phyloP scores from a whole-genome alignment of 2,113 vertebrate genomes.

The Cnemophilus loriae region DNA sequence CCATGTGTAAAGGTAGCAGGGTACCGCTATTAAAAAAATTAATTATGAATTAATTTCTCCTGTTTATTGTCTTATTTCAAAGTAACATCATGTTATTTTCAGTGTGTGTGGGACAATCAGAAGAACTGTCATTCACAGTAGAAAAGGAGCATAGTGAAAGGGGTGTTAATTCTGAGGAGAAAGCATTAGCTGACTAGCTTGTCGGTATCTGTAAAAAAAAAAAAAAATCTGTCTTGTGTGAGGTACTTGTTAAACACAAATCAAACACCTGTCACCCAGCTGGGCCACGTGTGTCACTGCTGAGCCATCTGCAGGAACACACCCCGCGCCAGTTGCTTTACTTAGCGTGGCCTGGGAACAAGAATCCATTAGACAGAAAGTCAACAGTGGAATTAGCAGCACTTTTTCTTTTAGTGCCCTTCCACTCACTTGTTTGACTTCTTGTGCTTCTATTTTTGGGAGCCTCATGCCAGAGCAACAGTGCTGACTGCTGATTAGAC shows the following conservation, averaged over 20 bases:
- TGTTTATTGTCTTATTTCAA: neutral
- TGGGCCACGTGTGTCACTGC: conserved; percentile 33
- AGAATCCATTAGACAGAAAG: conserved; percentile 71
- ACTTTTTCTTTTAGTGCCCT: conserved; percentile 67
- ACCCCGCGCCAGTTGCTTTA: conserved; percentile 61
- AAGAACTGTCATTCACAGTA: neutral
- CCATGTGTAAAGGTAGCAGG: neutral
- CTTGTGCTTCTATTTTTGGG: conserved; percentile 60
- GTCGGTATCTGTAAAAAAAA: neutral
- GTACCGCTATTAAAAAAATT: neutral
- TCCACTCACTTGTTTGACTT: conserved; percentile 64
- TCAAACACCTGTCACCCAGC: conserved; percentile 64
- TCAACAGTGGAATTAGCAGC: conserved; percentile 66
- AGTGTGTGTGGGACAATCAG: neutral
- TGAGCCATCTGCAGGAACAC: conserved; percentile 66
- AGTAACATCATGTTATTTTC: neutral
- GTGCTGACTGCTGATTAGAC: conserved; percentile 30
- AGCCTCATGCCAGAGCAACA: conserved; percentile 5
- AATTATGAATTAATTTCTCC: neutral
- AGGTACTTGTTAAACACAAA: conserved; percentile 59
- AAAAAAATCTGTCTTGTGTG: neutral
- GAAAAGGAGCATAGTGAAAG: neutral
- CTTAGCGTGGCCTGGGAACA: conserved; percentile 66
- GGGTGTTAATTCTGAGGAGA: neutral
- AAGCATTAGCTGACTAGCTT: conserved; percentile 3